These are phyloP conservation scores for Neelides sp. DNA, from an alignment of 1,140 invertebrate genomes.

Conservation along the genomic window DNA sequence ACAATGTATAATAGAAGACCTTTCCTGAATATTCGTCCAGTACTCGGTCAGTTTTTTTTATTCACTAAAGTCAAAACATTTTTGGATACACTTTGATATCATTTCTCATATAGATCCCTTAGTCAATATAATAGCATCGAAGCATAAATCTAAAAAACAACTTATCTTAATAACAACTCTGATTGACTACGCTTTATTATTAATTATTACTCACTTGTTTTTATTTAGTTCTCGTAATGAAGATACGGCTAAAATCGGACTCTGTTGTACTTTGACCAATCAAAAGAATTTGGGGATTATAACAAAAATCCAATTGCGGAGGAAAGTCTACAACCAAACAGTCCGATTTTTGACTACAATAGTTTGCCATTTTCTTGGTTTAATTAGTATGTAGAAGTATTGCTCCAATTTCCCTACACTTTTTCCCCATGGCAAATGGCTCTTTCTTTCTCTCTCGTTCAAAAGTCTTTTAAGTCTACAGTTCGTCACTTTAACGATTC, in stretches of 20 bases:
- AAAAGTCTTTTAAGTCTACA: too few relatives aligned
- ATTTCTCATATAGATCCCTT: background rate
- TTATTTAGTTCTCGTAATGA: background rate
- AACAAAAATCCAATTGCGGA: slow-evolving; percentile 7
- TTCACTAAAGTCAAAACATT: background rate
- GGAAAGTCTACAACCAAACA: slow-evolving; percentile 13
- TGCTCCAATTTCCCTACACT: too few relatives aligned
- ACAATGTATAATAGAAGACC: background rate
- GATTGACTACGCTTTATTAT: slow-evolving; percentile 18
- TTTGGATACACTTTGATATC: background rate
- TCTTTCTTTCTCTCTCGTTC: too few relatives aligned
- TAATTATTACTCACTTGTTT: background rate
- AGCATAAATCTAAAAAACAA: slow-evolving; percentile 4
- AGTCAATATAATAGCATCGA: background rate
- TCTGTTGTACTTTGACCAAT: slow-evolving; percentile 8
- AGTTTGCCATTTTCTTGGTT: too few relatives aligned
- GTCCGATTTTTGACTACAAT: slow-evolving; percentile 29
- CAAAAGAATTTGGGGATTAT: too few relatives aligned
- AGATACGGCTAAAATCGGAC: slow-evolving; percentile 11
- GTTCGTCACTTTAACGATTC: too few relatives aligned
- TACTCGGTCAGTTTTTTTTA: slow-evolving; percentile 3
- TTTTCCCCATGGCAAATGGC: too few relatives aligned
- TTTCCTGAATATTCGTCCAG: slow-evolving; percentile 11
- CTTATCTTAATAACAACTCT: slow-evolving; percentile 16
- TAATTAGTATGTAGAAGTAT: too few relatives aligned